Conservation (phyloP, 2,113 vertebrate genomes). For the Hirundichthys speculiger region DNA sequence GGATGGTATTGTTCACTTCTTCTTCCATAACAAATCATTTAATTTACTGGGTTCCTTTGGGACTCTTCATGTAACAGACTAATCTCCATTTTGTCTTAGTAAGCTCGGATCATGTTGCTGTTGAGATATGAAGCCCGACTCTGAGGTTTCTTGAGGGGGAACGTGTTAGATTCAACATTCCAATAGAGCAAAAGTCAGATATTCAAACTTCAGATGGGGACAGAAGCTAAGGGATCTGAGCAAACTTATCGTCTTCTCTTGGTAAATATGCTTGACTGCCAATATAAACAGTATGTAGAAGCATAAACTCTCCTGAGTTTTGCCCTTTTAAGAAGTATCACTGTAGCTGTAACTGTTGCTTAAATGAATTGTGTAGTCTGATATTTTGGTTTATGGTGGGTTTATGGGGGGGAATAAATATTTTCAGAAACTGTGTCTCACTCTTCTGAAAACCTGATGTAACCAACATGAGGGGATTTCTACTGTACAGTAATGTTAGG, state of each 20-base stretch:
- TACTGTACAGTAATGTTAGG: too few relatives aligned
- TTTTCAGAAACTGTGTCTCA: constrained; percentile 10
- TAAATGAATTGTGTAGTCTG: constrained; percentile 13
- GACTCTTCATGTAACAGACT: constrained; percentile 60
- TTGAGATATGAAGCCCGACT: constrained; percentile 31
- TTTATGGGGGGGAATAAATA: constrained; percentile 11
- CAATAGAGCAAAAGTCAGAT: constrained; percentile 31
- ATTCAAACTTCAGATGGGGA: constrained; percentile 18
- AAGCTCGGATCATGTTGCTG: constrained; percentile 49
- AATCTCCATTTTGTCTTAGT: constrained; percentile 61
- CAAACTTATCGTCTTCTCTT: constrained; percentile 39
- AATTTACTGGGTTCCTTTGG: constrained; percentile 57
- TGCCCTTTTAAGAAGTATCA: not conserved
- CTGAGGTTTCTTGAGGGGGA: constrained; percentile 41
- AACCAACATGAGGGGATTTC: too few relatives aligned
- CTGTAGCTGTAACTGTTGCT: constrained; percentile 22
- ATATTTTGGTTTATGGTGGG: constrained; percentile 8
- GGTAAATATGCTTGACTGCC: constrained; percentile 40
- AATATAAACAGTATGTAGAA: constrained; percentile 46
- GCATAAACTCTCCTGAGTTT: constrained; percentile 29
- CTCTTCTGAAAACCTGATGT: not conserved
- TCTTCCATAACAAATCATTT: constrained; percentile 59
- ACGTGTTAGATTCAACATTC: constrained; percentile 20
- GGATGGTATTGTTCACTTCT: constrained; percentile 37
- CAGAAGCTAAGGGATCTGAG: constrained; percentile 18